Conservation (phyloP, 2,797 vertebrate genomes). For the Novumbra hubbsi region DNA sequence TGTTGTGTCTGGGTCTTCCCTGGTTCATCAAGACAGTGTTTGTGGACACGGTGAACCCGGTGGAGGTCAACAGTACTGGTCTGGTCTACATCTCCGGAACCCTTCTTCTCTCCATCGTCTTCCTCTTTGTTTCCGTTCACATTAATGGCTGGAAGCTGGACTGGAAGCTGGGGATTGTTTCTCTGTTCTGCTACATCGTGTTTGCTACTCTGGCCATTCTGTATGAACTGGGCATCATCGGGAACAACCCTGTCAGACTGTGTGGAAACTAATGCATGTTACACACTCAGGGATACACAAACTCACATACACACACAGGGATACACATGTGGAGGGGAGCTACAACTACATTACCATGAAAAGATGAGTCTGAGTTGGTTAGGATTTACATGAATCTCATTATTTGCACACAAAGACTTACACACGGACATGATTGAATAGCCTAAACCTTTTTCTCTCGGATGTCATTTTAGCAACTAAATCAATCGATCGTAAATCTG, state of each 20-base stretch:
- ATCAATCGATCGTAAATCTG: too few relatives aligned
- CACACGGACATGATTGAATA: too few relatives aligned
- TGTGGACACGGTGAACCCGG: constrained; percentile 78
- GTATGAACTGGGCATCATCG: constrained; percentile 94
- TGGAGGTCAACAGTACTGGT: constrained; percentile 89
- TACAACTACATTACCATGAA: too few relatives aligned
- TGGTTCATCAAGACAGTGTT: constrained; percentile 96
- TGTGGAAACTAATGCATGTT: constrained; percentile 77
- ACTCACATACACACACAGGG: not conserved
- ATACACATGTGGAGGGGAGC: too few relatives aligned
- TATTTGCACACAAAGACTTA: too few relatives aligned
- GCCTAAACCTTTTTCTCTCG: too few relatives aligned
- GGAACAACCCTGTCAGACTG: constrained; percentile 80
- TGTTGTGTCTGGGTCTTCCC: constrained; percentile 93
- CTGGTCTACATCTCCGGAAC: constrained; percentile 85
- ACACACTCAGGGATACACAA: not conserved
- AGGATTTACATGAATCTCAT: too few relatives aligned
- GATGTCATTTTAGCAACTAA: too few relatives aligned
- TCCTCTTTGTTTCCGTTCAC: constrained; percentile 87
- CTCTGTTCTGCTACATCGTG: constrained; percentile 83
- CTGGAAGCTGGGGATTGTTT: constrained; percentile 86
- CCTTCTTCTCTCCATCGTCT: constrained; percentile 87
- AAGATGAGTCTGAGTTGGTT: too few relatives aligned
- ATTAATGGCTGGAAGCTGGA: constrained; percentile 92
- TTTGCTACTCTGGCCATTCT: constrained; percentile 87